Evolutionary conservation across 2,888 invertebrate genomes (phyloP).

Genomic region (Ethmia dodecea): DNA sequence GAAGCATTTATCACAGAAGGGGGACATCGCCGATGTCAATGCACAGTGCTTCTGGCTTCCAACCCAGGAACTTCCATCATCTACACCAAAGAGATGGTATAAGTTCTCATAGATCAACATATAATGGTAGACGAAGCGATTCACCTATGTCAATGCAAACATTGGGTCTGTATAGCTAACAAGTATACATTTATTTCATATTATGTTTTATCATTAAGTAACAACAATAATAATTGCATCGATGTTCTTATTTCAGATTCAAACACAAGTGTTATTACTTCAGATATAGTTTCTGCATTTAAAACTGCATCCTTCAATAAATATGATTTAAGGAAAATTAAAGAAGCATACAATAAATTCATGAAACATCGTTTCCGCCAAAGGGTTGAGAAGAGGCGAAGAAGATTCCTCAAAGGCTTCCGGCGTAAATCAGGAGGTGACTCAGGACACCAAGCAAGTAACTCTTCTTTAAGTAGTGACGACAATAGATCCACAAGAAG

Average conservation of each 20-base stretch:
- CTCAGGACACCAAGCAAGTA: constrained; percentile 53
- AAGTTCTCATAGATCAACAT: constrained; percentile 36
- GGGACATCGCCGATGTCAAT: constrained; percentile 45
- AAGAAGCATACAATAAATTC: constrained; percentile 38
- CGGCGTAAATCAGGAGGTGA: constrained; percentile 40
- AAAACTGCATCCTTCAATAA: constrained; percentile 41
- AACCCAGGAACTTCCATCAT: constrained; percentile 30
- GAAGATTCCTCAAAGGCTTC: constrained; percentile 32
- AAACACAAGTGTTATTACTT: constrained; percentile 41
- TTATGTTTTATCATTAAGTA: neutral
- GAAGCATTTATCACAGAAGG: constrained; percentile 36
- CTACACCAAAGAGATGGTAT: constrained; percentile 28
- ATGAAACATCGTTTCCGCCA: constrained; percentile 32
- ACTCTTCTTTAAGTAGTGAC: constrained; percentile 56
- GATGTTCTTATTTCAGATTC: constrained; percentile 39
- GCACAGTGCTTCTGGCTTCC: constrained; percentile 34
- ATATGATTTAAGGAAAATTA: constrained; percentile 41
- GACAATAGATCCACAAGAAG: constrained; percentile 37
- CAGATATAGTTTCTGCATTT: constrained; percentile 44
- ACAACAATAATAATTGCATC: neutral
- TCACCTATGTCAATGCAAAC: constrained; percentile 54
- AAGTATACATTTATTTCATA: neutral
- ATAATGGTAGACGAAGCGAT: constrained; percentile 37
- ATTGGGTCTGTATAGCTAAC: constrained; percentile 34
- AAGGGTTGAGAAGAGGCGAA: constrained; percentile 43